phyloP scores from a whole-genome alignment of 2,888 invertebrate genomes.

The Diaphora mendica region DNA sequence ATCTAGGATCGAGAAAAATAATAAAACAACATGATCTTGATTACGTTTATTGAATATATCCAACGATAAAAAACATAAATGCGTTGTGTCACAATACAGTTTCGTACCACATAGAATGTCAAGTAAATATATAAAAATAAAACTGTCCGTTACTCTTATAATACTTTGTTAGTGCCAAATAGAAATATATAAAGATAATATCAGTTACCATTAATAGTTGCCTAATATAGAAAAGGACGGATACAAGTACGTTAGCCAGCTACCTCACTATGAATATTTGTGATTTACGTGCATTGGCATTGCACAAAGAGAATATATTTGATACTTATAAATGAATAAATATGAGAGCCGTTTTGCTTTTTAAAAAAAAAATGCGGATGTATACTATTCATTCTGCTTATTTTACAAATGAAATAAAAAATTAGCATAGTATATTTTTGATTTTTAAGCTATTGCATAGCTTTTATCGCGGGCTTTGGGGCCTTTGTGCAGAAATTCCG shows the following conservation, averaged over 20 bases:
- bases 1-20: not conserved
- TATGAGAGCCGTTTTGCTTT: not conserved
- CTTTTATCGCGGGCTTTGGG: no score
- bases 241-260: slow-evolving; percentile 22
- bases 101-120: slow-evolving; percentile 31
- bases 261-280: not conserved
- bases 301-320: not conserved
- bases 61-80: slow-evolving; percentile 43
- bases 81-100: slow-evolving; percentile 43
- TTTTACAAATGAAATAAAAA: not conserved
- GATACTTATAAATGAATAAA: not conserved
- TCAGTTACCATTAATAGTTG: slow-evolving; percentile 47
- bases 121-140: slow-evolving; percentile 24
- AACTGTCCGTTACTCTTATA: slow-evolving; percentile 31
- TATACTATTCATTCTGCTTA: not conserved
- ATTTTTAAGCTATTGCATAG: no score
- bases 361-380: not conserved
- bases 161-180: slow-evolving; percentile 42
- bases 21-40: slow-evolving; percentile 6
- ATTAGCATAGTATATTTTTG: no score
- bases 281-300: not conserved
- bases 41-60: slow-evolving; percentile 42
- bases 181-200: slow-evolving; percentile 39
- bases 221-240: slow-evolving; percentile 48
- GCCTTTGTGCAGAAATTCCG: no score